These are phyloP conservation scores for Tragelaphus imberbis DNA, from an alignment of 2,113 vertebrate genomes.

Conservation along the genomic window DNA sequence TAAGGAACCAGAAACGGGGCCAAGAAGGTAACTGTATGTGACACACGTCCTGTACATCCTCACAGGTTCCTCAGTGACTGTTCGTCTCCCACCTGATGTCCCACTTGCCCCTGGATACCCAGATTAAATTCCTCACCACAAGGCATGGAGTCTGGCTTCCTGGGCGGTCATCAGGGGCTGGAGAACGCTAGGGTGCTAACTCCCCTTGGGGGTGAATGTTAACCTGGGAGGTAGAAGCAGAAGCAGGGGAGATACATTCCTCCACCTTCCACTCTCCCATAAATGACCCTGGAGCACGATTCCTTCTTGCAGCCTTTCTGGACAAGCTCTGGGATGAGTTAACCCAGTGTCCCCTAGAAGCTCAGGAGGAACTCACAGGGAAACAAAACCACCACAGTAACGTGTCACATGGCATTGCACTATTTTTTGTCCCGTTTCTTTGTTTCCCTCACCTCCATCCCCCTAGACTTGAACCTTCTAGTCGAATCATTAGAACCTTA, in stretches of 20 bases:
- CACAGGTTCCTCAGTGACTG: background rate
- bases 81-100: background rate
- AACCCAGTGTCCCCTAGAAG: background rate
- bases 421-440: background rate
- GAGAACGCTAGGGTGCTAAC: background rate
- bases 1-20: background rate
- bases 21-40: background rate
- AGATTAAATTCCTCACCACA: background rate
- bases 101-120: background rate
- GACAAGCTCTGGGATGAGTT: background rate
- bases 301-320: background rate
- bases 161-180: background rate
- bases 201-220: background rate
- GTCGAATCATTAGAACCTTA: background rate
- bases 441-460: background rate
- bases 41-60: background rate
- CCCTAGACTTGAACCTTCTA: background rate
- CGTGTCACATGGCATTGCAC: fast-evolving
- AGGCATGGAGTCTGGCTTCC: background rate
- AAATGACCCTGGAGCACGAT: background rate
- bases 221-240: background rate
- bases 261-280: background rate
- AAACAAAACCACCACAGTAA: background rate
- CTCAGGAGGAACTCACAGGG: fast-evolving
- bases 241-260: background rate